These are phyloP conservation scores for Salvelinus sp. DNA, from an alignment of 2,113 vertebrate genomes.

Conservation along the genomic window DNA sequence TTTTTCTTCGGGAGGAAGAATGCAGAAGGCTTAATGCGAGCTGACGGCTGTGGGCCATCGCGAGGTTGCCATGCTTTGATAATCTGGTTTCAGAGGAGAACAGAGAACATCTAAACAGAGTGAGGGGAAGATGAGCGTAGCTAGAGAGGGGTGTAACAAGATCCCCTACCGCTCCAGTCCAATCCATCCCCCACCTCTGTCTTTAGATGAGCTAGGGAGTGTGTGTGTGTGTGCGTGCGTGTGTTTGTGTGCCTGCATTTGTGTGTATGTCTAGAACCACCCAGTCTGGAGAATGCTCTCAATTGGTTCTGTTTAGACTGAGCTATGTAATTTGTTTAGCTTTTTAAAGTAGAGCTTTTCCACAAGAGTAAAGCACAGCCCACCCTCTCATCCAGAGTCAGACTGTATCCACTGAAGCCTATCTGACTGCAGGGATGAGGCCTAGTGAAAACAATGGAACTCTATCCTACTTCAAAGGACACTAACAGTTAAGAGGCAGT, in stretches of 20 bases:
- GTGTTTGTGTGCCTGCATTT: background rate
- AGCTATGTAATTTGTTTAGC: background rate
- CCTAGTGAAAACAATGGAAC: background rate
- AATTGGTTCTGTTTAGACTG: background rate
- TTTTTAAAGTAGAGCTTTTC: background rate
- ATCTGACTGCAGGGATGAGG: too few relatives aligned
- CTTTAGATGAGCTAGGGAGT: background rate
- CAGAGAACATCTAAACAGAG: background rate
- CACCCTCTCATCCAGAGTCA: background rate
- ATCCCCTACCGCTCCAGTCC: background rate
- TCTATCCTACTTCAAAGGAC: background rate
- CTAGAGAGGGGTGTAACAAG: background rate
- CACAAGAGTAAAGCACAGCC: background rate
- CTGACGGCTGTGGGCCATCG: too few relatives aligned
- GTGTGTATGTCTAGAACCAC: too few relatives aligned
- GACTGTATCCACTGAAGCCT: background rate
- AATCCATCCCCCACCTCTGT: too few relatives aligned
- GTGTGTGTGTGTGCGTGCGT: conserved; percentile 13
- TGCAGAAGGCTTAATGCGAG: too few relatives aligned
- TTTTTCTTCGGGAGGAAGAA: too few relatives aligned
- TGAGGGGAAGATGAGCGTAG: background rate
- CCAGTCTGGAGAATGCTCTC: background rate
- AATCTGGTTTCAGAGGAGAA: background rate
- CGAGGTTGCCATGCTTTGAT: background rate
- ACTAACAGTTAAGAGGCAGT: too few relatives aligned